These are phyloP conservation scores for Dromiciops gliroides DNA, from an alignment of 2,113 vertebrate species.

Conservation along the genomic window DNA sequence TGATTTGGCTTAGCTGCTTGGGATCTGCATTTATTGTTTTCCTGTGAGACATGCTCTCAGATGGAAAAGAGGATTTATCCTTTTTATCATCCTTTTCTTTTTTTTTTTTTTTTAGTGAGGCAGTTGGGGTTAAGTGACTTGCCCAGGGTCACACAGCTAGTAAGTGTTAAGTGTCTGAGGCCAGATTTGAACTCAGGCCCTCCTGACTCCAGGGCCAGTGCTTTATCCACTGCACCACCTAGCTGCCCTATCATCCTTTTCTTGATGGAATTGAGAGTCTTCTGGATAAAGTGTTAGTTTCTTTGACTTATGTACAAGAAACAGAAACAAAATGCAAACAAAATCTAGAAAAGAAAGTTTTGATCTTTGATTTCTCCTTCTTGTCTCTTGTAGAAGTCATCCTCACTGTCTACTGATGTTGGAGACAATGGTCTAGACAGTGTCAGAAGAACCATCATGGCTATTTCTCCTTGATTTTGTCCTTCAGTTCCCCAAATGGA, in stretches of 20 bases:
- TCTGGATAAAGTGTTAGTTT: not conserved
- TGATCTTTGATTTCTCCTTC: not conserved
- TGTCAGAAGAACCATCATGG: slow-evolving; percentile 87
- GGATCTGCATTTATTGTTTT: not conserved
- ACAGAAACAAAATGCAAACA: not conserved
- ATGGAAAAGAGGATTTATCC: not conserved
- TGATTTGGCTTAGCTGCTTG: not conserved
- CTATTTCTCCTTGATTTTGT: slow-evolving; percentile 63
- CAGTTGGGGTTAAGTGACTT: too few relatives aligned
- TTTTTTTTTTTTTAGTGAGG: not conserved
- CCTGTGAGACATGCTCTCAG: not conserved
- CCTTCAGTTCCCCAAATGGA: slow-evolving; percentile 77
- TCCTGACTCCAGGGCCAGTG: too few relatives aligned
- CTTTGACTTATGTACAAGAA: not conserved
- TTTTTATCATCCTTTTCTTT: not conserved
- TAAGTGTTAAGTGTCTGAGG: too few relatives aligned
- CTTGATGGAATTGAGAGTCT: not conserved
- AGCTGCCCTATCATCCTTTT: not conserved
- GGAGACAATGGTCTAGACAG: slow-evolving; percentile 87
- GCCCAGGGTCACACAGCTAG: too few relatives aligned
- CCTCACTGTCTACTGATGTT: slow-evolving; percentile 89
- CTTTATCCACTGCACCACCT: too few relatives aligned
- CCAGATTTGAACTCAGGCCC: too few relatives aligned
- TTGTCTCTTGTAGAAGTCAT: slow-evolving; percentile 7
- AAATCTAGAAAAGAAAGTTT: not conserved